phyloP scores from a whole-genome alignment of 2,888 invertebrate species.

The Antheraea yamamai region DNA sequence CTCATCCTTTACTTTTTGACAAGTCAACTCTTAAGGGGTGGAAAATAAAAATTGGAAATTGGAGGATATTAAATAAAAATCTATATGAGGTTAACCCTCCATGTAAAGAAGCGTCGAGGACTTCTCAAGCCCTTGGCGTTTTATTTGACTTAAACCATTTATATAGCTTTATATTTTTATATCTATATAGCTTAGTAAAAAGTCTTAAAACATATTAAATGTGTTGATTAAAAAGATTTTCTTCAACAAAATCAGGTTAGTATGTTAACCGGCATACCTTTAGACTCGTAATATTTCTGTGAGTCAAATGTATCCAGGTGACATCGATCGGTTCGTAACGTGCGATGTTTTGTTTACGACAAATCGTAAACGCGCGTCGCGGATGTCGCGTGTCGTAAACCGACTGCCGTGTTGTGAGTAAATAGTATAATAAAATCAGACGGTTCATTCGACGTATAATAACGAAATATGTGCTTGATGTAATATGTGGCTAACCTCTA shows the following conservation, averaged over 20 bases:
- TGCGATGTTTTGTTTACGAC: constrained; percentile 36
- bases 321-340: constrained; percentile 38
- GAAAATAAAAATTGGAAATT: no score
- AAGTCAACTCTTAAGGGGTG: no score
- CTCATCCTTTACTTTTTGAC: no score
- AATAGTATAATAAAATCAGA: not conserved
- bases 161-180: no score
- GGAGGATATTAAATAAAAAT: no score
- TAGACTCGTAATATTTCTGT: not conserved
- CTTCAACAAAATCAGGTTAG: not conserved
- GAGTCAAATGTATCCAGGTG: constrained; percentile 28
- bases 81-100: no score
- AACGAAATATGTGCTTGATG: not conserved
- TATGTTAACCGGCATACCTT: not conserved
- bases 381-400: constrained; percentile 22
- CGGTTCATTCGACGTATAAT: not conserved
- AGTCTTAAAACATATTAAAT: not conserved
- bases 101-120: no score
- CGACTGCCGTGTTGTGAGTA: not conserved
- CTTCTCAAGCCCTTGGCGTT: no score
- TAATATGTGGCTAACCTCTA: no score
- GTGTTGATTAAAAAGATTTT: not conserved
- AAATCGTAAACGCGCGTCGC: constrained; percentile 38
- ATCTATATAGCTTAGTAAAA: no score
- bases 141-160: no score